Conservation (phyloP, 2,888 invertebrate genomes). For the Pachymerium ferrugineum region DNA sequence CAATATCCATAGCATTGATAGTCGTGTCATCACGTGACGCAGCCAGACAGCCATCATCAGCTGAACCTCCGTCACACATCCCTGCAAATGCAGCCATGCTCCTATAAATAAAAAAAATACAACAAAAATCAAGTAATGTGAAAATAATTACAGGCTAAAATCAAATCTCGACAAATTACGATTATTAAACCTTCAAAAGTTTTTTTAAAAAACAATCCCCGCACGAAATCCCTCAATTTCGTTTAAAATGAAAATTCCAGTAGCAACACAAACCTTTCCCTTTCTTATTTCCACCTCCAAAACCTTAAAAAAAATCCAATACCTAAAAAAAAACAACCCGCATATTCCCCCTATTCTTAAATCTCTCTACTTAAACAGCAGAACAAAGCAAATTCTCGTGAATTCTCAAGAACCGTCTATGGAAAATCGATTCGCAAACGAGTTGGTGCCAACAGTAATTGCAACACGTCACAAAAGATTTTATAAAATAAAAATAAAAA, state of each 20-base stretch:
- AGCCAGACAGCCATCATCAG: slow-evolving; percentile 94
- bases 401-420: background rate
- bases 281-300: background rate
- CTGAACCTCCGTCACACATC: slow-evolving; percentile 96
- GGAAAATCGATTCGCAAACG: background rate
- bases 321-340: background rate
- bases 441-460: background rate
- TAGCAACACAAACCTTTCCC: too few species aligned
- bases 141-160: slow-evolving; percentile 11
- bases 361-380: background rate
- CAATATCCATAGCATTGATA: slow-evolving; percentile 91
- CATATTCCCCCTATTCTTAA: background rate
- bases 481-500: background rate
- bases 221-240: too few species aligned
- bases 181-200: background rate
- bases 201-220: too few species aligned
- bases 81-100: slow-evolving; percentile 98
- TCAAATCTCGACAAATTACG: background rate
- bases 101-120: slow-evolving; percentile 40
- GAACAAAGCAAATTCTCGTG: background rate
- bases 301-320: background rate
- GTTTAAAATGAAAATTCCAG: too few species aligned
- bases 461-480: background rate
- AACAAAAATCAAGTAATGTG: background rate
- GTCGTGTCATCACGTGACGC: slow-evolving; percentile 96